phyloP scores from a whole-genome alignment of 1,140 invertebrate genomes.

The Solenopsis fugax region DNA sequence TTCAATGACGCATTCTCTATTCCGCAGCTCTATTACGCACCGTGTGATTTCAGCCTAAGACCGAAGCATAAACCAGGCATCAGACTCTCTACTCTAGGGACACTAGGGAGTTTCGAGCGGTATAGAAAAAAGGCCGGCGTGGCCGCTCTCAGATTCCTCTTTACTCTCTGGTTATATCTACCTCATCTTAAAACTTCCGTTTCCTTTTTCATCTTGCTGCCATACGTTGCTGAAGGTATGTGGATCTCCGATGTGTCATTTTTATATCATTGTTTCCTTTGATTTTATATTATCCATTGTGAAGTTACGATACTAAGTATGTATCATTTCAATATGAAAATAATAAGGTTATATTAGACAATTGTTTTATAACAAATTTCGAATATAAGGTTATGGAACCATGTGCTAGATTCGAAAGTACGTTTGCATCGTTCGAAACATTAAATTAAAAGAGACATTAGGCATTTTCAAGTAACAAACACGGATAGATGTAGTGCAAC shows the following conservation, averaged over 20 bases:
- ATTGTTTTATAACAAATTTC: neutral
- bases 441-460: no score
- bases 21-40: no score
- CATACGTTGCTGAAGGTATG: constrained; percentile 5
- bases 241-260: neutral
- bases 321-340: constrained; percentile 10
- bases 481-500: neutral
- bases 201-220: neutral
- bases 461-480: no score
- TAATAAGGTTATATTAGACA: neutral
- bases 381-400: neutral
- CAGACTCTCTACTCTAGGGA: no score
- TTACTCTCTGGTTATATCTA: no score
- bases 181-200: neutral
- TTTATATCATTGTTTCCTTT: neutral
- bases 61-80: no score
- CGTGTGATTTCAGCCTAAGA: no score
- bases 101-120: no score
- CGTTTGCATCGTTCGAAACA: neutral
- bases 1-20: no score
- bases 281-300: neutral
- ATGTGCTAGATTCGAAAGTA: neutral
- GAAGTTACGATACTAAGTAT: neutral
- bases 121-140: no score
- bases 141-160: no score